phyloP scores from a whole-genome alignment of 2,888 invertebrate species.

The Caenorhabditis macrosperma region DNA sequence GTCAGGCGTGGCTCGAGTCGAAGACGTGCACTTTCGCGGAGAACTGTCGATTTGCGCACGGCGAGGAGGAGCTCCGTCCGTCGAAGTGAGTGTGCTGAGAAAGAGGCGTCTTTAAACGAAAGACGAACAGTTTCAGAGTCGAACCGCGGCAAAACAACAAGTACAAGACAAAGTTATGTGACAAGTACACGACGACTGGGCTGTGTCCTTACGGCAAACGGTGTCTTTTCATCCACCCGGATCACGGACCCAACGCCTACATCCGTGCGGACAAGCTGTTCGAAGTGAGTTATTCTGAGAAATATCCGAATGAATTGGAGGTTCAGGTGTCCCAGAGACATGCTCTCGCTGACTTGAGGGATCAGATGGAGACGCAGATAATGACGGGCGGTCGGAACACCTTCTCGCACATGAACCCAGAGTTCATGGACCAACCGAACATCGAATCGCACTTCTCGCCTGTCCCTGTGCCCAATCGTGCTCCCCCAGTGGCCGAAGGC shows the following conservation, averaged over 20 bases:
- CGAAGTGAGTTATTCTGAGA: constrained; percentile 55
- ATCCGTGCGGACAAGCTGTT: constrained; percentile 71
- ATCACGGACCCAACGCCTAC: constrained; percentile 67
- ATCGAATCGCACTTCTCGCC: neutral
- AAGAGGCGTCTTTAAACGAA: neutral
- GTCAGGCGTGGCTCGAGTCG: constrained; percentile 78
- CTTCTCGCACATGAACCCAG: constrained; percentile 5
- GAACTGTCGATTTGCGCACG: constrained; percentile 78
- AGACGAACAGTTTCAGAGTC: constrained; percentile 55
- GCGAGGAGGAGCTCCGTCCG: constrained; percentile 76
- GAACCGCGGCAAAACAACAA: constrained; percentile 73
- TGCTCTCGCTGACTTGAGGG: constrained; percentile 63
- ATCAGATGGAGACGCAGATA: constrained; percentile 57
- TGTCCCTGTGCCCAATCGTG: no score
- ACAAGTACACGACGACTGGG: constrained; percentile 79
- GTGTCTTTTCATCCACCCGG: constrained; percentile 79
- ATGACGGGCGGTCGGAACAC: constrained; percentile 33
- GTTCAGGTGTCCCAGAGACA: constrained; percentile 67
- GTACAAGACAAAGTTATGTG: constrained; percentile 80
- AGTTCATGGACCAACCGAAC: constrained; percentile 4
- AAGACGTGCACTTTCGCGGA: constrained; percentile 75
- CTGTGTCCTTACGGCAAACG: constrained; percentile 78
- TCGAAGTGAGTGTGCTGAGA: constrained; percentile 63
- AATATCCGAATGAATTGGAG: no score
- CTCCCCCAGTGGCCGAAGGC: neutral